Percentiles rank a stretch among this genome's conserved stretches.
Evolutionary conservation across 2,888 invertebrate species (phyloP).

Genomic region (Hydrotaea cyrtoneurina): DNA sequence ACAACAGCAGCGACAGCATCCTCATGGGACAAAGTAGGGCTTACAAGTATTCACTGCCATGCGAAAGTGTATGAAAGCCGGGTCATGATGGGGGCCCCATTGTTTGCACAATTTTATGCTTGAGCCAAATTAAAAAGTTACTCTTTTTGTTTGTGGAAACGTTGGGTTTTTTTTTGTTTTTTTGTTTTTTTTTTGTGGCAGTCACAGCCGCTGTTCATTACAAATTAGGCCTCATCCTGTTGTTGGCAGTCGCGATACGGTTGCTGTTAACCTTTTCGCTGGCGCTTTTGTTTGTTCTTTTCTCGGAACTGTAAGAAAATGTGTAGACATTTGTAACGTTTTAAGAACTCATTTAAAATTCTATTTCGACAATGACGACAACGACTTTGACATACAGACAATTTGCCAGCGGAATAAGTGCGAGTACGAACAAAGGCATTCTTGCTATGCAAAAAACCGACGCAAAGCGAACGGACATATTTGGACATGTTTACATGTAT

Average conservation of each 20-base stretch:
- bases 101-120: not conserved
- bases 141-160: not conserved
- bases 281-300: not conserved
- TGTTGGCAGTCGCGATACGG: not conserved
- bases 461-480: no score
- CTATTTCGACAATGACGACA: slow-evolving; percentile 13
- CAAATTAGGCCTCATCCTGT: not conserved
- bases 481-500: no score
- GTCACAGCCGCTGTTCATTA: not conserved
- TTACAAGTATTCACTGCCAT: not conserved
- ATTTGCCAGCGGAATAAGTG: slow-evolving; percentile 1
- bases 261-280: not conserved
- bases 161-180: not conserved
- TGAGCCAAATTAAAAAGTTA: slow-evolving; percentile 17
- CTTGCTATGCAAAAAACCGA: no score
- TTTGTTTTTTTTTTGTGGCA: no score
- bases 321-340: slow-evolving; percentile 10
- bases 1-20: no score
- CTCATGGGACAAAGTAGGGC: no score
- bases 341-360: slow-evolving; percentile 35
- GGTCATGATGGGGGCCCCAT: not conserved
- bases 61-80: not conserved
- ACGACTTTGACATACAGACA: slow-evolving; percentile 22
- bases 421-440: not conserved
- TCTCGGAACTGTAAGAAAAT: not conserved